Percentiles rank a stretch among this genome's conserved stretches.
phyloP scores from a whole-genome alignment of 2,797 vertebrate species.

The Podarcis lilfordi region DNA sequence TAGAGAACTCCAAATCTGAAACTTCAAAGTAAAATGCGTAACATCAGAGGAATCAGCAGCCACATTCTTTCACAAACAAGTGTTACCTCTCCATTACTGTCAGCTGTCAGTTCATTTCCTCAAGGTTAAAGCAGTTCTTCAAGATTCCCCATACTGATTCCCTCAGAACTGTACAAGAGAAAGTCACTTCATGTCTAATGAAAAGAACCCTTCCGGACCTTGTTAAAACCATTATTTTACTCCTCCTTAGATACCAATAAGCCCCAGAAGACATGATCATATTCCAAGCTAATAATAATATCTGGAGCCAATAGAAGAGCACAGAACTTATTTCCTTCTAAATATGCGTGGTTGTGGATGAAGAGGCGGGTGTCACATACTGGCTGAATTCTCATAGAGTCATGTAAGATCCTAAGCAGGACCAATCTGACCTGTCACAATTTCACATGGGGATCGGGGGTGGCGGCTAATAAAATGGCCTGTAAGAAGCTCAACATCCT shows the following conservation, averaged over 20 bases:
- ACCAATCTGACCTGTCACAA: too few relatives aligned
- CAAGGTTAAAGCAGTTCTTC: constrained; percentile 24
- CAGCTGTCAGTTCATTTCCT: constrained; percentile 35
- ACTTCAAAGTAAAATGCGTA: not conserved
- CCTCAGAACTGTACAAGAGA: constrained; percentile 5
- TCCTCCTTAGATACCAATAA: not conserved
- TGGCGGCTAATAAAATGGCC: not conserved
- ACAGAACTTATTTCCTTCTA: not conserved
- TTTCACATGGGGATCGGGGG: not conserved
- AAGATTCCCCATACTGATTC: not conserved
- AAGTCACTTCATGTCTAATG: not conserved
- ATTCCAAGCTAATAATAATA: not conserved
- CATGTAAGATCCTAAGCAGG: not conserved
- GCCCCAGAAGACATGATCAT: not conserved
- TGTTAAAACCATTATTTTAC: not conserved
- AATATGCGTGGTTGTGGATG: not conserved
- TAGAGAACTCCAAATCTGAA: not conserved
- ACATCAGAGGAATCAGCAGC: constrained; percentile 18
- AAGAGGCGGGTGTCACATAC: not conserved
- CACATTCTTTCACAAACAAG: constrained; percentile 15
- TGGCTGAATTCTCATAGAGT: not conserved
- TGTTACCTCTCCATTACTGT: constrained; percentile 19
- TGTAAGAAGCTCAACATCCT: not conserved
- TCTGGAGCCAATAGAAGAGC: not conserved
- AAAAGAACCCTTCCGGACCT: not conserved